Evolutionary conservation across 2,888 invertebrate genomes (phyloP).

Genomic region (Lissocephala sabroskyi): DNA sequence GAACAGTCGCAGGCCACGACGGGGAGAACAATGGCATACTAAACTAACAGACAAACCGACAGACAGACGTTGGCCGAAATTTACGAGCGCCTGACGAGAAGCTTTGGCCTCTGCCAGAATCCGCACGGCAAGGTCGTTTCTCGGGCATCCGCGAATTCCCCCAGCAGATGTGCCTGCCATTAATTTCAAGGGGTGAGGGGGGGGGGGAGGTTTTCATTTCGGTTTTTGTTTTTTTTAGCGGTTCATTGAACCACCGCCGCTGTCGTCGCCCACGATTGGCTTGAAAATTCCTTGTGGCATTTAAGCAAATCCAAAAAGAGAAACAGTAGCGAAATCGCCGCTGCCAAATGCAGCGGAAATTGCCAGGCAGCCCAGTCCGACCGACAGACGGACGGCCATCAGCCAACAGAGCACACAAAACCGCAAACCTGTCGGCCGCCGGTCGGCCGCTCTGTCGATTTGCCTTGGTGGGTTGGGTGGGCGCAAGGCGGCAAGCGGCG

Average conservation of each 20-base stretch:
- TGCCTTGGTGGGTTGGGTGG: too few relatives aligned
- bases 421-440: constrained; percentile 46
- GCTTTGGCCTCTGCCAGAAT: background rate
- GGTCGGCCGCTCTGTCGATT: too few relatives aligned
- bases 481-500: too few relatives aligned
- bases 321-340: constrained; percentile 58
- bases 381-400: too few relatives aligned
- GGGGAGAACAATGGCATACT: constrained; percentile 60
- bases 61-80: constrained; percentile 15
- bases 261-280: too few relatives aligned
- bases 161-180: too few relatives aligned
- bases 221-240: too few relatives aligned
- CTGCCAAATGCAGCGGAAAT: constrained; percentile 42
- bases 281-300: too few relatives aligned
- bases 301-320: constrained; percentile 17
- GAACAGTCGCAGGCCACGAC: constrained; percentile 29
- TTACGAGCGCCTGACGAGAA: constrained; percentile 8
- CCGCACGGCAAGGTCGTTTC: constrained; percentile 42
- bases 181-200: too few relatives aligned
- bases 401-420: constrained; percentile 7
- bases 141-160: too few relatives aligned
- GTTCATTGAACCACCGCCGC: too few relatives aligned
- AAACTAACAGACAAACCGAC: constrained; percentile 35
- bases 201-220: too few relatives aligned
- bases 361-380: constrained; percentile 19